These are phyloP conservation scores for Neuroterus valhalla DNA, from an alignment of 1,140 invertebrate genomes.

Conservation along the genomic window DNA sequence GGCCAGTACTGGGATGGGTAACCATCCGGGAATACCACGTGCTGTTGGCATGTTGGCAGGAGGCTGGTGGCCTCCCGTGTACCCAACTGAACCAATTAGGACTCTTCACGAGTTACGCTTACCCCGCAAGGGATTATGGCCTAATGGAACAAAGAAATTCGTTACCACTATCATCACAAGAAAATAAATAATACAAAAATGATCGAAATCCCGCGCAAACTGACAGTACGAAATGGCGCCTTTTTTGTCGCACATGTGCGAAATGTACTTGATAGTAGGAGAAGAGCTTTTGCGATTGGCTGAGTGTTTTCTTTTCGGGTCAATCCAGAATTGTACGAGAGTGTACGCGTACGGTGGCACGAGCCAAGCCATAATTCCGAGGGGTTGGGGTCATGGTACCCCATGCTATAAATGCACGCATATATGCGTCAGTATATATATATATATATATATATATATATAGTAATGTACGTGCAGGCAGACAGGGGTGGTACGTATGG, in stretches of 20 bases:
- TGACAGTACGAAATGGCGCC: not conserved
- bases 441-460: conserved; percentile 33
- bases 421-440: not conserved
- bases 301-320: conserved; percentile 21
- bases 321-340: conserved; percentile 52
- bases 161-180: not conserved
- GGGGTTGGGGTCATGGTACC: conserved; percentile 58
- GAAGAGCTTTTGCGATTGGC: conserved; percentile 19
- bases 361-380: conserved; percentile 54
- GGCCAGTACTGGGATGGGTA: too few relatives aligned
- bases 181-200: not conserved
- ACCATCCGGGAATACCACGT: too few relatives aligned
- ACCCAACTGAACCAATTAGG: too few relatives aligned
- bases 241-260: conserved; percentile 16
- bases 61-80: too few relatives aligned
- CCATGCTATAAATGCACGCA: conserved; percentile 23
- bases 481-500: conserved; percentile 58
- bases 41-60: too few relatives aligned
- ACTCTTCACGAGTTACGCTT: too few relatives aligned
- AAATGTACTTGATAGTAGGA: not conserved
- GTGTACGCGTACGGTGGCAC: conserved; percentile 57
- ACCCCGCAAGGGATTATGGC: too few relatives aligned
- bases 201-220: not conserved
- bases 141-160: too few relatives aligned
- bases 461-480: conserved; percentile 47